Evolutionary conservation across 2,888 invertebrate genomes (phyloP), one percentile per base, ranked within the genome.

Genomic region (Hydrotaea cyrtoneurina): DNA sequence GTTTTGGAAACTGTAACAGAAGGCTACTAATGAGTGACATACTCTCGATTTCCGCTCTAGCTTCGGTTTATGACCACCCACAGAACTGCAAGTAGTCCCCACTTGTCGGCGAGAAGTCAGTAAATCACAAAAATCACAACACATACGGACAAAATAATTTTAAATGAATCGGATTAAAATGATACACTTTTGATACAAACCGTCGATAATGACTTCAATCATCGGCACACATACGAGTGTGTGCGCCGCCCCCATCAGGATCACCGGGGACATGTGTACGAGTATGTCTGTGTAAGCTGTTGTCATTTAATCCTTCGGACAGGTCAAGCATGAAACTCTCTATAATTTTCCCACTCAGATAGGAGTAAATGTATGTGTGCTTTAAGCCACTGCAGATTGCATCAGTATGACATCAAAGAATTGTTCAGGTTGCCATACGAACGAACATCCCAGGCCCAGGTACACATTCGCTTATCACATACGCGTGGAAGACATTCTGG

Each of bases 291-390:
- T 31, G 31, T 31, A 31, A 31, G 31, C 31, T 21, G 39, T 43
- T 66, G 66, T 39, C 55, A 23, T 80, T 78, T 64, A 84, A 80
- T 78, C 80, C 83, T 84, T 84, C 64, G 43, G 74, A 79, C 86
- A 87, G 86, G 85, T 86, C 86, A 89, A 88, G 85, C 89, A 88
- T 89, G 88, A 87, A 87, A 78, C 79, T 83, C 83, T 89, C 69
- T 81, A 84, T 90, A 89, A 89, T 91, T 90, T 90, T 90, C 90
- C 90, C 87, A 86, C 69, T 79, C 72, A 59, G 7, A 2, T 31
- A 7, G 7, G 39, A 13, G 26, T 23, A 39, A 2, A n/a, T n/a
- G 26, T 46, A 17, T 23, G 59, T 59, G 26, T 4, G 21, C 26
- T 55, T 55, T 7, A 21, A 55, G 21, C 55, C 10, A 19, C 11